A percentile compares a stretch with the other conserved stretches of the same genome.
These are phyloP conservation scores for Tetrao urogallus DNA, from an alignment of 2,113 vertebrate genomes.

Conservation along the genomic window DNA sequence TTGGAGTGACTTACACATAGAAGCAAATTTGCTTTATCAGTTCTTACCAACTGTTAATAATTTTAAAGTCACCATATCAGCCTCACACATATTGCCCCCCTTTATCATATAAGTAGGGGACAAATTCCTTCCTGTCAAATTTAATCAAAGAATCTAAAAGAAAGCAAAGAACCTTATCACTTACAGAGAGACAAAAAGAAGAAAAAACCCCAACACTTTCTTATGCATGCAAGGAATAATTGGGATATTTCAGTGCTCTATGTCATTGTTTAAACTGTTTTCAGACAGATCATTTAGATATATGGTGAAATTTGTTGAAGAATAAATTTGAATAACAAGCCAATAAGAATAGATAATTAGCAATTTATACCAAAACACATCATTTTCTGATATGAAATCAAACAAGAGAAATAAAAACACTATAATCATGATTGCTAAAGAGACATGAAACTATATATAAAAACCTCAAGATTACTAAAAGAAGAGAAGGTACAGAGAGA, in stretches of 20 bases:
- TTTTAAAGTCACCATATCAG: slow-evolving; percentile 19
- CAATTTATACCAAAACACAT: slow-evolving; percentile 54
- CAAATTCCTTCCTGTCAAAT: slow-evolving; percentile 53
- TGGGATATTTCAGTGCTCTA: not conserved
- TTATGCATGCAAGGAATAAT: not conserved
- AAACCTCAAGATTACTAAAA: not conserved
- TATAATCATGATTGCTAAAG: not conserved
- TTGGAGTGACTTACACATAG: slow-evolving; percentile 9
- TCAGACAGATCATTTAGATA: not conserved
- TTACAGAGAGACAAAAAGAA: not conserved
- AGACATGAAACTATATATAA: not conserved
- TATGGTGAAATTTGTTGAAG: not conserved
- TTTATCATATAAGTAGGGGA: slow-evolving; percentile 52
- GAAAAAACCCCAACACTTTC: not conserved
- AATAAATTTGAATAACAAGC: slow-evolving; percentile 36
- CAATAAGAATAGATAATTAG: slow-evolving; percentile 25
- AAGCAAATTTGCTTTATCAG: slow-evolving; percentile 57
- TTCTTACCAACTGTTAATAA: slow-evolving; percentile 37
- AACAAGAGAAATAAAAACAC: not conserved
- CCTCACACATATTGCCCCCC: slow-evolving; percentile 8
- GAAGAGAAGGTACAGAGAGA: not conserved
- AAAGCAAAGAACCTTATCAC: slow-evolving; percentile 40
- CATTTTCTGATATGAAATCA: slow-evolving; percentile 13
- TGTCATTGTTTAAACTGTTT: slow-evolving; percentile 31
- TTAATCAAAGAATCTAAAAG: slow-evolving; percentile 51